Evolutionary conservation across 2,888 invertebrate species (phyloP), one percentile per base, ranked within the genome.

Genomic region (Clepsis dumicolana): DNA sequence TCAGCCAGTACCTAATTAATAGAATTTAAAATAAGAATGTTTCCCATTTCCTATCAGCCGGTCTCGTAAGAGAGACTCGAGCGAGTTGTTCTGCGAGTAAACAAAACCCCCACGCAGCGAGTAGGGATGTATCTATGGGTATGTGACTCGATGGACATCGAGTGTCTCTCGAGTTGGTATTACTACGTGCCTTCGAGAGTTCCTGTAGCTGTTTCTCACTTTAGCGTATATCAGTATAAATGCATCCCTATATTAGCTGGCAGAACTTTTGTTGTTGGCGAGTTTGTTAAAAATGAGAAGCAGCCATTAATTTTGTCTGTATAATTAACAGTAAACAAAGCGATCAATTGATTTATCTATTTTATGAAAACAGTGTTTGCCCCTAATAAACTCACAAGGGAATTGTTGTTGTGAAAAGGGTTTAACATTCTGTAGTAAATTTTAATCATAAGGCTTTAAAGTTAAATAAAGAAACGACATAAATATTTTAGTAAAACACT

Each of bases 21-120:
- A 57, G 56, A 63, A 50, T 67, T 63, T 62, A 29, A 57, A 67
- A 56, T 67, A 50, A 35, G 35, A 66, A 56, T 62, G 35, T 67
- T 56, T 62, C 35, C 38, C 41, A 57, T 62, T 57, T 67, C 62
- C 56, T 38, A 16, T 27, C 44, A 35, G 48, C 24, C 35, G 38
- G 60, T 52, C 53, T 44, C 65, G 41, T 60, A 59, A 54, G 25
- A 57, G 24, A 48, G 50, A 54, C 16, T 18, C 41, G 4, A n/a
- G n/a, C 24, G 25, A 44, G 48, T 60, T 29, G 59, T 50, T 61
- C 25, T 24, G 27, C 27, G 52, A 10, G 54, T 63, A 63, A 67
- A 68, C 63, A 68, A 57, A 52, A 57, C 5, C 67, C 64, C 64
- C 29, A 64, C 59, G 52, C 57, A 16, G 14, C 8, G 41, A 12